Percentiles rank a stretch among this genome's conserved stretches.
These are phyloP conservation scores for Hypotaenidia okinawae DNA, from an alignment of 2,797 vertebrate species.

Conservation along the genomic window DNA sequence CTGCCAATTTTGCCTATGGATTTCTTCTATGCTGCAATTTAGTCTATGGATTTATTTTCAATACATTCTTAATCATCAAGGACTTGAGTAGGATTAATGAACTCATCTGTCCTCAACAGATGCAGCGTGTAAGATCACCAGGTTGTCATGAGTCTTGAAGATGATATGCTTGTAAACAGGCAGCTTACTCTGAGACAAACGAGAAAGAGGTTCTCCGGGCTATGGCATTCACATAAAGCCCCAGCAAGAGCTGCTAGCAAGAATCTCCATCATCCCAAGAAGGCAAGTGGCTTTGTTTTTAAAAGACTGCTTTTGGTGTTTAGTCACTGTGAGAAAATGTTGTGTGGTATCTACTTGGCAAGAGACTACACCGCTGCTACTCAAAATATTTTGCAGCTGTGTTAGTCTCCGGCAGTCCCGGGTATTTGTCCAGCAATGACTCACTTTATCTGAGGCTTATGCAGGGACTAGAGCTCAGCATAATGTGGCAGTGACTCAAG, in stretches of 20 bases:
- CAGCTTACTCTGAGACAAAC: neutral
- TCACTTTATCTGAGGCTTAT: neutral
- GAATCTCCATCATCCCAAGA: neutral
- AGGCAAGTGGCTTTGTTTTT: neutral
- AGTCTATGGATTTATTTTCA: neutral
- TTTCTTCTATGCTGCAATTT: neutral
- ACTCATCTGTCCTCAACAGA: neutral
- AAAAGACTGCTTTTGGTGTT: neutral
- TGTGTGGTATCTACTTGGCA: neutral
- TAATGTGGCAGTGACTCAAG: neutral
- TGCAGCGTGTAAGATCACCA: neutral
- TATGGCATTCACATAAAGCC: neutral
- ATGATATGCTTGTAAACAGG: neutral
- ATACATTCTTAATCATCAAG: neutral
- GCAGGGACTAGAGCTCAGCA: neutral
- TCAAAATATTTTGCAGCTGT: neutral
- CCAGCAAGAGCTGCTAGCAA: neutral
- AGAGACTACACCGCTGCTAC: neutral
- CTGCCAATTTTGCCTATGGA: neutral
- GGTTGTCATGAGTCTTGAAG: neutral
- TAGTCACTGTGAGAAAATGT: neutral
- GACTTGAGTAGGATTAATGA: neutral
- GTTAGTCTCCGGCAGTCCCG: neutral
- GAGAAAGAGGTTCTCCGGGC: neutral
- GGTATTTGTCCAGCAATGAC: neutral